These are phyloP conservation scores for Arothron firmamentum DNA, from an alignment of 2,113 vertebrate genomes.

Conservation along the genomic window DNA sequence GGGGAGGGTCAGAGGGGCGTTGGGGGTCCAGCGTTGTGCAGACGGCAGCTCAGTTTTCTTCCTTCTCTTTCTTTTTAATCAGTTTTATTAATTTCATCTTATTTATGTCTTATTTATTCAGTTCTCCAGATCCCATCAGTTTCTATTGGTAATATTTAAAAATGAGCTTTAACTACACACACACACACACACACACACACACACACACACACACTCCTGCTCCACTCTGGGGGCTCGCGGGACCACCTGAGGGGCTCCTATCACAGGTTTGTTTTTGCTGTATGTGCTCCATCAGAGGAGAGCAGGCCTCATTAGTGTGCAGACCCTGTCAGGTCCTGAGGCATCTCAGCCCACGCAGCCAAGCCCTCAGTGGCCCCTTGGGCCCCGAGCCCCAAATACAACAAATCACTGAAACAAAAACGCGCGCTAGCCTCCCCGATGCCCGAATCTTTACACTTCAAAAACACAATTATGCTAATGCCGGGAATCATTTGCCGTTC, in stretches of 20 bases:
- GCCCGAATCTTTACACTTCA: conserved; percentile 72
- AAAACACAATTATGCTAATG: conserved; percentile 78
- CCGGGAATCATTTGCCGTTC: conserved; percentile 71
- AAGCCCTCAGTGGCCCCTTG: conserved; percentile 45
- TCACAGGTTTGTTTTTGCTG: conserved; percentile 60
- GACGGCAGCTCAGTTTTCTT: too few relatives aligned
- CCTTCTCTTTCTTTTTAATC: too few relatives aligned
- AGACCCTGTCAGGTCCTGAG: conserved; percentile 52
- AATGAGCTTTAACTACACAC: neutral
- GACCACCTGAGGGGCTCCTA: conserved; percentile 49
- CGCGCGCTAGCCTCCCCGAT: conserved; percentile 61
- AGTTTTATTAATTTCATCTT: too few relatives aligned
- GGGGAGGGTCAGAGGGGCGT: too few relatives aligned
- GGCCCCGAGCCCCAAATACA: conserved; percentile 56
- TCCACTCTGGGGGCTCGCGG: conserved; percentile 35
- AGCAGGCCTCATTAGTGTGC: conserved; percentile 64
- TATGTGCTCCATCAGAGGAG: conserved; percentile 63
- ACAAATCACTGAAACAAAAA: conserved; percentile 71
- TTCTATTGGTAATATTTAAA: neutral
- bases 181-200: conserved; percentile 15
- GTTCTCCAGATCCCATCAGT: neutral
- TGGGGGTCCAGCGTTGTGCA: too few relatives aligned
- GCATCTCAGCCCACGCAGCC: conserved; percentile 44
- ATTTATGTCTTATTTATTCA: neutral
- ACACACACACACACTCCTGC: conserved; percentile 29